These are phyloP conservation scores for Pseudorasbora parva DNA, from an alignment of 2,113 vertebrate genomes.

Conservation along the genomic window DNA sequence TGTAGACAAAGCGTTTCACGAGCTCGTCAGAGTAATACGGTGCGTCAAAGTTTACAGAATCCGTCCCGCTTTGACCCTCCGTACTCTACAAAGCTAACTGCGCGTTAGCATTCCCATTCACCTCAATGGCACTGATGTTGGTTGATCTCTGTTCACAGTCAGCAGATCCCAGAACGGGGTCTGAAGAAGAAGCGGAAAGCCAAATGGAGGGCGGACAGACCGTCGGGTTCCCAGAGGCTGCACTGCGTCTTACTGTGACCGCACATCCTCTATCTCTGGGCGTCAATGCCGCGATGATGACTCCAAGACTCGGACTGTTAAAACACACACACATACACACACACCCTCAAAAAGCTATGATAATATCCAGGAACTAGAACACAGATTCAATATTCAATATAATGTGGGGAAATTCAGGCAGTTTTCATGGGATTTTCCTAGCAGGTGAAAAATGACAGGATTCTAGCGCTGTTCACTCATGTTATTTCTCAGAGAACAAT, in stretches of 20 bases:
- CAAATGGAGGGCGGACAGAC: constrained; percentile 93
- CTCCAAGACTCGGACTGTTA: constrained; percentile 57
- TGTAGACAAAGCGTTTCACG: constrained; percentile 97
- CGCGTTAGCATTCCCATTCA: neutral
- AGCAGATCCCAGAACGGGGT: constrained; percentile 94
- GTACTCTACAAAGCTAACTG: neutral
- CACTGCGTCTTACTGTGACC: constrained; percentile 94
- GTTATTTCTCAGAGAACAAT: constrained; percentile 46
- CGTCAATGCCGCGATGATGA: constrained; percentile 56
- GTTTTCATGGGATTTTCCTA: neutral
- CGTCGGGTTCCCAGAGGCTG: constrained; percentile 87
- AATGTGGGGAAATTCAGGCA: neutral
- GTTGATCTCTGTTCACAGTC: constrained; percentile 73
- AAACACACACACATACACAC: constrained; percentile 19
- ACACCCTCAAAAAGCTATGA: constrained; percentile 11
- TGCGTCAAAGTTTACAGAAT: constrained; percentile 63
- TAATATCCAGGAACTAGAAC: constrained; percentile 27
- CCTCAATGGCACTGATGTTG: neutral
- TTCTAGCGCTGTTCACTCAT: constrained; percentile 40
- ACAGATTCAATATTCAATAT: neutral
- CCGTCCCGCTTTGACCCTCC: neutral
- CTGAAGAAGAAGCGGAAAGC: constrained; percentile 97
- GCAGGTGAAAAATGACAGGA: constrained; percentile 1
- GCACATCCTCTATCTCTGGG: constrained; percentile 52
- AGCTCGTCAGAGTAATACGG: constrained; percentile 96